Percentiles rank a stretch among this genome's conserved stretches.
phyloP scores from a whole-genome alignment of 2,888 invertebrate genomes.

The Ariolimax columbianus region DNA sequence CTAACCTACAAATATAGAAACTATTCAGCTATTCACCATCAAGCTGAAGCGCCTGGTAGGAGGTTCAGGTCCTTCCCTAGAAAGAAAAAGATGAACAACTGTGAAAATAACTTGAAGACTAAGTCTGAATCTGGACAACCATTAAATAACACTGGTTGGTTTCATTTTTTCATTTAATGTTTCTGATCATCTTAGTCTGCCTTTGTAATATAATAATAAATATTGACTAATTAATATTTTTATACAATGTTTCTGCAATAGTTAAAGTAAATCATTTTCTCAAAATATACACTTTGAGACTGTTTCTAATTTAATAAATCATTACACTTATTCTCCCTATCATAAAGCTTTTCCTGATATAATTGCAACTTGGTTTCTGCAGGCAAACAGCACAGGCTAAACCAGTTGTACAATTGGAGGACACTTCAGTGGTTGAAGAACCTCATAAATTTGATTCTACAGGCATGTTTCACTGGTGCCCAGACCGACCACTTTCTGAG shows the following conservation, averaged over 20 bases:
- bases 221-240: neutral
- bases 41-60: too few relatives aligned
- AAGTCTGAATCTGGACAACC: too few relatives aligned
- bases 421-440: constrained; percentile 59
- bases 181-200: too few relatives aligned
- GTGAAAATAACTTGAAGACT: too few relatives aligned
- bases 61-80: too few relatives aligned
- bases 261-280: neutral
- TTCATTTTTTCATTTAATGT: too few relatives aligned
- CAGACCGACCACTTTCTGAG: constrained; percentile 96
- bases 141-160: too few relatives aligned
- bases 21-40: too few relatives aligned
- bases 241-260: neutral
- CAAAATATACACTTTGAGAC: neutral
- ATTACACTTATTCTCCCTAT: neutral
- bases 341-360: neutral
- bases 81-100: too few relatives aligned
- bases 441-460: constrained; percentile 90
- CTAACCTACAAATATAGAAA: too few relatives aligned
- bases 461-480: constrained; percentile 99
- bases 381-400: constrained; percentile 24
- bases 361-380: constrained; percentile 5
- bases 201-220: neutral
- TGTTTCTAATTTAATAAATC: neutral
- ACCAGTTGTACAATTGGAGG: neutral